Conservation (phyloP, 2,113 vertebrate genomes). For the Tichodroma muraria region DNA sequence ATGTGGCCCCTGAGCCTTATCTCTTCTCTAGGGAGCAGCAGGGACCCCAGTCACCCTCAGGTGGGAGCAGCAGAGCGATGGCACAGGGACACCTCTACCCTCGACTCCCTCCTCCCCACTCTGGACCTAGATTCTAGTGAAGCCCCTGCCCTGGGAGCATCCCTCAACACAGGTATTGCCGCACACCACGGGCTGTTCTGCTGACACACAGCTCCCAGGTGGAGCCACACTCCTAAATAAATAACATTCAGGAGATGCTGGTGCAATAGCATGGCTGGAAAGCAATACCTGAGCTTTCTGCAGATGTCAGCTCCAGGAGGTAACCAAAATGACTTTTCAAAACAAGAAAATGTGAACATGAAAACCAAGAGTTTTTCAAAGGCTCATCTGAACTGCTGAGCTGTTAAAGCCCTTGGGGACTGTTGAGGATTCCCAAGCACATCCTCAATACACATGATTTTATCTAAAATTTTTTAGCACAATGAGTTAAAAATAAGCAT, state of each 20-base stretch:
- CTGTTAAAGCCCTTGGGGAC: background rate
- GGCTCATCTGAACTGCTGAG: background rate
- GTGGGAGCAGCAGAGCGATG: conserved; percentile 36
- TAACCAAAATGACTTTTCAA: background rate
- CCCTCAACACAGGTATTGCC: background rate
- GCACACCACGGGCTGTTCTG: background rate
- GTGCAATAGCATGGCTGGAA: background rate
- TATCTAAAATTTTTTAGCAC: background rate
- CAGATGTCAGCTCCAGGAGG: background rate
- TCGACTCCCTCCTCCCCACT: background rate
- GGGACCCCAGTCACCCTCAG: conserved; percentile 9
- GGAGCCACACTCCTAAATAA: background rate
- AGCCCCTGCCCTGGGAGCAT: background rate
- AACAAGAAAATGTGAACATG: background rate
- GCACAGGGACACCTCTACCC: background rate
- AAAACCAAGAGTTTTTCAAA: background rate
- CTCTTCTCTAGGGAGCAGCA: conserved; percentile 35
- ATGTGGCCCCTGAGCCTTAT: conserved; percentile 10
- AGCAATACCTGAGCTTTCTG: background rate
- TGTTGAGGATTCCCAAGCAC: background rate
- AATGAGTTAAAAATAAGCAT: background rate
- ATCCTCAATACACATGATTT: background rate
- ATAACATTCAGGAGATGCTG: background rate
- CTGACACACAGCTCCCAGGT: background rate
- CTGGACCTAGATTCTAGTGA: background rate